Percentiles rank a stretch among this genome's conserved stretches.
phyloP scores from a whole-genome alignment of 2,797 vertebrate species.

The Saxicola maurus region DNA sequence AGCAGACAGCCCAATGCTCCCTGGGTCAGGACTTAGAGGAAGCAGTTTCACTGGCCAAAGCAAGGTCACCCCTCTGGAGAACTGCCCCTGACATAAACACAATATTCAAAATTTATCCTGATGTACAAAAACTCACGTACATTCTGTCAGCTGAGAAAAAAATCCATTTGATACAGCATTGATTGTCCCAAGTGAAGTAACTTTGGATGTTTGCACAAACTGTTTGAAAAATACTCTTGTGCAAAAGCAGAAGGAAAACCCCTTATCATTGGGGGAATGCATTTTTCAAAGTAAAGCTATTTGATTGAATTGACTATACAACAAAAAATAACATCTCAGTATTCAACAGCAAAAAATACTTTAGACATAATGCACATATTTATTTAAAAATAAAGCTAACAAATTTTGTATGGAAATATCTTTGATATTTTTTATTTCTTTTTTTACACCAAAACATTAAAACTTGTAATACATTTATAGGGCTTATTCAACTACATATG shows the following conservation, averaged over 20 bases:
- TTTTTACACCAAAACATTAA: background rate
- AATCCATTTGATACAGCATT: background rate
- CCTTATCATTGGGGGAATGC: background rate
- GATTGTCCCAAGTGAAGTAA: background rate
- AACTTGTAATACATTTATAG: background rate
- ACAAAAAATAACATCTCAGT: background rate
- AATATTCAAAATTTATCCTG: background rate
- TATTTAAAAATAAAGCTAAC: background rate
- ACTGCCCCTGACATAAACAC: background rate
- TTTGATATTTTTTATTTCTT: background rate
- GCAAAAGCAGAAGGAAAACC: background rate
- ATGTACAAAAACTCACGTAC: background rate
- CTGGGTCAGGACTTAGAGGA: background rate
- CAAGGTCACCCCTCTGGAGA: background rate
- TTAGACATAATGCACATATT: background rate
- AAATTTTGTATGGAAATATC: background rate
- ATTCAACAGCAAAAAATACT: background rate
- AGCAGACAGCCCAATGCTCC: background rate
- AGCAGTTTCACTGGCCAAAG: background rate
- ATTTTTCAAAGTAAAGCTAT: background rate
- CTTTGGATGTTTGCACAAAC: fast-evolving
- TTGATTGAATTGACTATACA: background rate
- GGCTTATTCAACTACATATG: background rate
- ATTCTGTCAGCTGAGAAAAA: background rate
- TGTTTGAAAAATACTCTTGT: background rate